These are phyloP conservation scores for Leptoteleia sp. DNA, from an alignment of 1,140 invertebrate genomes.

Conservation along the genomic window DNA sequence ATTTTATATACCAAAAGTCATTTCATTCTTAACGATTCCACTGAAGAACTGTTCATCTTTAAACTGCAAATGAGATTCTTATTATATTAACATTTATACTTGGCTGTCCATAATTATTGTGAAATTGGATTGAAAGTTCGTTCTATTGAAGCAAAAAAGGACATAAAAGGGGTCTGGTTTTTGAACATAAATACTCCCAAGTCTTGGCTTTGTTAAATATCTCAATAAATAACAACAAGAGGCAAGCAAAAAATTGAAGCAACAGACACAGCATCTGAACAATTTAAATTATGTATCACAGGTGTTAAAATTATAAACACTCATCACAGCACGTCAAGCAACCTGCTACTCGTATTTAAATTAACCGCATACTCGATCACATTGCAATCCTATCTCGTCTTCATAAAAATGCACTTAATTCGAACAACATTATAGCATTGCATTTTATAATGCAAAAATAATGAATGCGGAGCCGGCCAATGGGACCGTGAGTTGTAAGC, in stretches of 20 bases:
- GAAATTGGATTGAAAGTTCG: no score
- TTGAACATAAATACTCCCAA: no score
- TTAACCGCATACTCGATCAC: conserved; percentile 38
- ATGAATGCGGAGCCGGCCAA: conserved; percentile 47
- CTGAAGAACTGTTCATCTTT: no score
- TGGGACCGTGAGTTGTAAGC: conserved; percentile 44
- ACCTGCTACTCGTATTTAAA: conserved; percentile 45
- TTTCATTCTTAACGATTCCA: no score
- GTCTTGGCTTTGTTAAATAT: no score
- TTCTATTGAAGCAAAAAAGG: no score
- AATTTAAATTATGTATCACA: conserved; percentile 28
- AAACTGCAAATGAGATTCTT: no score
- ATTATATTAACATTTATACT: no score
- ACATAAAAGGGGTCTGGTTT: no score
- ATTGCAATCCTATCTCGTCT: conserved; percentile 49
- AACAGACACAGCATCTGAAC: conserved; percentile 11
- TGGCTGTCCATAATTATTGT: no score
- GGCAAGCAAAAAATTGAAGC: conserved; percentile 46
- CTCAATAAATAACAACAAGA: no score
- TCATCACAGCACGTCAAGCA: conserved; percentile 41
- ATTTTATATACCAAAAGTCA: no score
- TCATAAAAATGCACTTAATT: conserved; percentile 54
- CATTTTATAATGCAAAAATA: conserved; percentile 55
- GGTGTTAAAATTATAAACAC: conserved; percentile 49
- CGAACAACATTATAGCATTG: conserved; percentile 47